Conservation (phyloP, 1,140 invertebrate species). For the Zaprionus nigranus region DNA sequence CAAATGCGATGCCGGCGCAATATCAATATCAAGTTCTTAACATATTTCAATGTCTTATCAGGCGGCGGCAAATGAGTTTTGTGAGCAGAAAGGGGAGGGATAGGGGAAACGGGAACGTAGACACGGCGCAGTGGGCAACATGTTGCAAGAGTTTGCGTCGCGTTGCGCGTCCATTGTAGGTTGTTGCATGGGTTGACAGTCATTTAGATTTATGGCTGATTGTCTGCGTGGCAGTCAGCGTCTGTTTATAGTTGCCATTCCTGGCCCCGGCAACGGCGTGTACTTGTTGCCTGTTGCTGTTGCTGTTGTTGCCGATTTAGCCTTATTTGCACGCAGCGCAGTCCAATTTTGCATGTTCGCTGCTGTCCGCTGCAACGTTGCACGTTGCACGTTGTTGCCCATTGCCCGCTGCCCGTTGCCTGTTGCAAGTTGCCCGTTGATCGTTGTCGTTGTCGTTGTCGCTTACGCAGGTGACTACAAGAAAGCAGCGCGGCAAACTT, state of each 20-base stretch:
- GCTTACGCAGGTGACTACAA: constrained; percentile 80
- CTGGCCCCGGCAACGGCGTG: constrained; percentile 1
- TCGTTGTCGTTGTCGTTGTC: constrained; percentile 54
- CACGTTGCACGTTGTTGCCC: constrained; percentile 21
- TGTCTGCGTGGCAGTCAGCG: constrained; percentile 69
- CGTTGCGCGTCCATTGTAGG: constrained; percentile 66
- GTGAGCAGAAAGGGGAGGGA: constrained; percentile 8
- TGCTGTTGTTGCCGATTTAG: constrained; percentile 53
- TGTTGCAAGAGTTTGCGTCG: constrained; percentile 57
- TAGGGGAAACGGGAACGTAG: not conserved
- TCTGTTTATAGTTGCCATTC: constrained; percentile 64
- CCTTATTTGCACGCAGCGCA: constrained; percentile 55
- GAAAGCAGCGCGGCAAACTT: constrained; percentile 62
- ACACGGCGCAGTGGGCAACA: constrained; percentile 58
- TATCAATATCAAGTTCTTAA: constrained; percentile 78
- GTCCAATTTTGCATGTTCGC: constrained; percentile 54
- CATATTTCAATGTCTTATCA: constrained; percentile 80
- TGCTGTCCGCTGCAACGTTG: constrained; percentile 34
- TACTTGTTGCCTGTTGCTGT: constrained; percentile 43
- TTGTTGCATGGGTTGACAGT: constrained; percentile 75
- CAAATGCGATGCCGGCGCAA: constrained; percentile 63
- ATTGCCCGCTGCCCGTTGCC: constrained; percentile 1
- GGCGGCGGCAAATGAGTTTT: constrained; percentile 75
- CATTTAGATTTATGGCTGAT: constrained; percentile 84
- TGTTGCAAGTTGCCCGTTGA: constrained; percentile 40